Conservation (phyloP, 2,797 vertebrate species). For the Melanotaenia nigrans region DNA sequence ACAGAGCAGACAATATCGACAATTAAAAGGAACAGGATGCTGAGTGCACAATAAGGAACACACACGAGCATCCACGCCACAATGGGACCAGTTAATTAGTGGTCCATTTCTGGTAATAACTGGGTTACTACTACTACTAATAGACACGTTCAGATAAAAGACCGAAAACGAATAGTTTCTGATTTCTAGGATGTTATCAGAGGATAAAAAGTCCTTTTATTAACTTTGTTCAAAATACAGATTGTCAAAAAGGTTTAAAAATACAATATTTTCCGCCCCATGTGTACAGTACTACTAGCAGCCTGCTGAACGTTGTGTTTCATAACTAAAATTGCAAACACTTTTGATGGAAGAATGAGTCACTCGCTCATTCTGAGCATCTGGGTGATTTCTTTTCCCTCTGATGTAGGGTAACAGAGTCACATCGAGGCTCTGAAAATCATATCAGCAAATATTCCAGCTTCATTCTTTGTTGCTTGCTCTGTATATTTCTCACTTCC, state of each 20-base stretch:
- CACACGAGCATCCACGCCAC: conserved; percentile 33
- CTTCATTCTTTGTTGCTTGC: conserved; percentile 29
- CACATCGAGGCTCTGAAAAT: conserved; percentile 22
- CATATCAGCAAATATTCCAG: conserved; percentile 27
- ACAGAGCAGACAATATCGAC: conserved; percentile 26
- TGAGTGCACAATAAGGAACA: conserved; percentile 48
- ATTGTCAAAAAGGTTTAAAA: not conserved
- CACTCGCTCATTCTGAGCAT: not conserved
- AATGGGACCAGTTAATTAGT: conserved; percentile 39
- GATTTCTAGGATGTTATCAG: conserved; percentile 10
- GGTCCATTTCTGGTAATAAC: conserved; percentile 38
- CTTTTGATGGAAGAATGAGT: conserved; percentile 5
- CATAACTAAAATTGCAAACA: not conserved
- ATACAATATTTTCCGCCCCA: not conserved
- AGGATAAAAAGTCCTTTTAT: not conserved
- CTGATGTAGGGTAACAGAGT: not conserved
- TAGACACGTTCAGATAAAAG: not conserved
- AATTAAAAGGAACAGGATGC: conserved; percentile 61
- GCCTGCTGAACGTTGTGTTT: not conserved
- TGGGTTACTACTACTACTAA: conserved; percentile 36
- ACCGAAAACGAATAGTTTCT: not conserved
- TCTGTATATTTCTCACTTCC: conserved; percentile 7
- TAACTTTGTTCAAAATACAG: conserved; percentile 4
- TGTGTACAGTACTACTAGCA: not conserved
- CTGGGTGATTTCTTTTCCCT: not conserved